Base-by-base conservation (phyloP, 2,113 vertebrate genomes). In the Calidris pugnax region DNA sequence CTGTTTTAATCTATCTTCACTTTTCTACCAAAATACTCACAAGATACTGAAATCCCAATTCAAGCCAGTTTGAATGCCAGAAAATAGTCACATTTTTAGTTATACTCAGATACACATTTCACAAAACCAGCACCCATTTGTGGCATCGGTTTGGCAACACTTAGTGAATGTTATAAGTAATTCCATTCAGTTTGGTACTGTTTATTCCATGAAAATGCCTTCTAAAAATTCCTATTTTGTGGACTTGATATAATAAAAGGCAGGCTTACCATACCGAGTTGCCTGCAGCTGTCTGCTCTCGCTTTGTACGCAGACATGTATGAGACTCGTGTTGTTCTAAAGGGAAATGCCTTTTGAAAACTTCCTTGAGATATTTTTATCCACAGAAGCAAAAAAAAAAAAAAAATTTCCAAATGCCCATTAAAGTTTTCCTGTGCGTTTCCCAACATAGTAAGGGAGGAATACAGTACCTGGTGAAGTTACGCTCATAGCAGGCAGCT, bases 401-500 rank as follows among this genome's bases (percentile, higher is more conserved):
- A 7, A 16, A 17, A 17, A 3, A 1, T 14, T 50, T 64, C 71
- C 24, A 59, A 75, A 75, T 4, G 28, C 39, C 32, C 18, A 32
- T 71, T 82, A 78, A 26, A 53, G 64, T 48, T 76, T 67, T 79
- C 50, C 35, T 35, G 4, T 45, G 33, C 7, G 6, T 76, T 95
- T 90, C 47, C 45, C 35, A 23, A 27, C 24, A 28, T 12, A 95
- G 14, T 16, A 94, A 96, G 18, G 11, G 22, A 95, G 10, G n/a
- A 91, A 68, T 89, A 97, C 89, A 0, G 24, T 97, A 97, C 97
- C 97, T 97, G 79, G 30, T 89, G 23, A 72, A 64, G 32, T 53
- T 41, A 32, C 1, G 4, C 23, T 63, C 56, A 62, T 50, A 89
- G 62, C 35, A 93, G 89, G 50, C 48, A 69, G 89, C 47, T 37